These are phyloP conservation scores for Oncorhynchus kisutch DNA, from an alignment of 2,113 vertebrate species.

Conservation along the genomic window DNA sequence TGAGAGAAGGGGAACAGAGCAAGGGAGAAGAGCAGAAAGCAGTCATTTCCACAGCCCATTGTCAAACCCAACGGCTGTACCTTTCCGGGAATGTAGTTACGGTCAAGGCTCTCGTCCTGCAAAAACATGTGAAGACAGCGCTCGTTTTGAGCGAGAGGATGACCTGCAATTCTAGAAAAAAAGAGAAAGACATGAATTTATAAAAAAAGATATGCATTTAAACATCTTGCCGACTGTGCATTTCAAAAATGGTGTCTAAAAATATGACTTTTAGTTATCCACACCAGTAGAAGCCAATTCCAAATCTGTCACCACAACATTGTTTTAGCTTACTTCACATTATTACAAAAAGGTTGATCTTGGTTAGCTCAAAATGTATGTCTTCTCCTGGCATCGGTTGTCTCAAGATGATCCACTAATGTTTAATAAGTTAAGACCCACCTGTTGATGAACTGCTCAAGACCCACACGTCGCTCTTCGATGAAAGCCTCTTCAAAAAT, in stretches of 20 bases:
- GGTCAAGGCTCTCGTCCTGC: conserved; percentile 96
- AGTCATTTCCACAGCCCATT: conserved; percentile 22
- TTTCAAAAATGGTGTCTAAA: no score
- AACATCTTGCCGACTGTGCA: no score
- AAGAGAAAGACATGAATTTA: background rate
- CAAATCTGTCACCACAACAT: no score
- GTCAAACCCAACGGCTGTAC: conserved; percentile 87
- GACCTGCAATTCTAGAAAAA: conserved; percentile 91
- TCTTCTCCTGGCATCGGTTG: no score
- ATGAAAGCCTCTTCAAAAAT: conserved; percentile 98
- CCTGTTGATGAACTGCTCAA: conserved; percentile 99
- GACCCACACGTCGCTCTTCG: conserved; percentile 90
- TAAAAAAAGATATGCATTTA: no score
- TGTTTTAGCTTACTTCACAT: no score
- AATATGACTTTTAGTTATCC: no score
- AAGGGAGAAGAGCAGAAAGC: background rate
- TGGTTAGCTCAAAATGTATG: no score
- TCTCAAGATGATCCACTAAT: no score
- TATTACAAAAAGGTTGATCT: no score
- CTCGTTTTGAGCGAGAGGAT: conserved; percentile 97
- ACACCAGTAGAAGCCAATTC: no score
- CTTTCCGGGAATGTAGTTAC: conserved; percentile 98
- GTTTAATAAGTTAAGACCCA: conserved; percentile 52
- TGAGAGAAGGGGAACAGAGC: no score
- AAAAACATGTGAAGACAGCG: conserved; percentile 99